A percentile compares a stretch with the other conserved stretches of the same genome.
These are phyloP conservation scores for Drosophila leontia DNA, from an alignment of 1,140 invertebrate genomes.

Conservation along the genomic window DNA sequence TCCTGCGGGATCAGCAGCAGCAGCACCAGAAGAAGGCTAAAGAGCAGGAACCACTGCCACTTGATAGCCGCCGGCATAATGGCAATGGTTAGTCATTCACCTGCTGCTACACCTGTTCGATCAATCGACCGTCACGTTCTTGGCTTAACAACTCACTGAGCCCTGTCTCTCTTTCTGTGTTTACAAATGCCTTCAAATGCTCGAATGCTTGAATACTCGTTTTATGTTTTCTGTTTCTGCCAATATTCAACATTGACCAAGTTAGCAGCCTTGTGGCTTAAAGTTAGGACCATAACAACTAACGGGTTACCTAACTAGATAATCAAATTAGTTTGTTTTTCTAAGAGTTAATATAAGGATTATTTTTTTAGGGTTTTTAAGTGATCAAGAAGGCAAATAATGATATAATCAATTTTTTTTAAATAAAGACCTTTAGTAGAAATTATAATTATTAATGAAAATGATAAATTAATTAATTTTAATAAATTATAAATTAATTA, in stretches of 20 bases:
- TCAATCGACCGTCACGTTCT: conserved; percentile 61
- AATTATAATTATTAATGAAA: too few species aligned
- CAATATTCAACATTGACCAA: conserved; percentile 79
- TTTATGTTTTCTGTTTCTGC: conserved; percentile 42
- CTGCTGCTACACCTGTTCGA: neutral
- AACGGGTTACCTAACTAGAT: conserved; percentile 23
- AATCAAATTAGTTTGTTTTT: neutral
- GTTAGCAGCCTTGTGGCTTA: conserved; percentile 42
- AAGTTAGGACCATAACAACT: conserved; percentile 7
- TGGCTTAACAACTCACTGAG: conserved; percentile 63
- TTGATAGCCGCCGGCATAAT: conserved; percentile 39
- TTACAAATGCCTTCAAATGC: conserved; percentile 61
- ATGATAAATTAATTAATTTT: too few species aligned
- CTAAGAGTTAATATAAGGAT: neutral
- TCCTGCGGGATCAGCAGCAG: conserved; percentile 5
- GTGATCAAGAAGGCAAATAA: too few species aligned
- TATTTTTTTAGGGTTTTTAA: neutral
- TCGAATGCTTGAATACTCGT: conserved; percentile 20
- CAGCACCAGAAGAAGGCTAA: conserved; percentile 21
- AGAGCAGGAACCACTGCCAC: conserved; percentile 41
- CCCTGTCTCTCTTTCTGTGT: conserved; percentile 47
- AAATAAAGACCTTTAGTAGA: too few species aligned
- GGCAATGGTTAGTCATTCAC: conserved; percentile 5
- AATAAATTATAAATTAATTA: too few species aligned
- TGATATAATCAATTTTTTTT: too few species aligned